These are phyloP conservation scores for Neolamprologus fasciatus DNA, from an alignment of 2,113 vertebrate species.

Conservation along the genomic window DNA sequence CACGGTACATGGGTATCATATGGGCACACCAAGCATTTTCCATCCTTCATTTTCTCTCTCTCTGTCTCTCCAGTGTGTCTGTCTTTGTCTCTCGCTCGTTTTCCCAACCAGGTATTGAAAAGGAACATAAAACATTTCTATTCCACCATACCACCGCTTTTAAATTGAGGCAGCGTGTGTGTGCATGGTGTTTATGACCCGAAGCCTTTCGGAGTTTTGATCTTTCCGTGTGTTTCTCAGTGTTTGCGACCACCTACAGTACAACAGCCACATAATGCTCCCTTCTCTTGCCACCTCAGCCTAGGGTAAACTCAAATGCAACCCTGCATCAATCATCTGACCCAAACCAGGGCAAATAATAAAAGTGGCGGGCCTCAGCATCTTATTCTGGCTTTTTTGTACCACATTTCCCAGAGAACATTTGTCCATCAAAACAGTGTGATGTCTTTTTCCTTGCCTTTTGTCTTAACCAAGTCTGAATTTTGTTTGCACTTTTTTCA, in stretches of 20 bases:
- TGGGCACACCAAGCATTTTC: conserved; percentile 30
- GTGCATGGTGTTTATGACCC: conserved; percentile 45
- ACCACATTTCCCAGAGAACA: background rate
- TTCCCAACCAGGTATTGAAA: conserved; percentile 55
- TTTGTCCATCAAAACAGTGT: conserved; percentile 24
- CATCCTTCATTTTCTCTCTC: background rate
- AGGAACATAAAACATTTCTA: conserved; percentile 57
- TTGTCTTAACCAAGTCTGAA: background rate
- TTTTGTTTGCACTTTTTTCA: background rate
- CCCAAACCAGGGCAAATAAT: conserved; percentile 33
- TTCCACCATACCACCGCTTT: conserved; percentile 41
- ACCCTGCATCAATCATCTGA: background rate
- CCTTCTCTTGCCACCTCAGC: background rate
- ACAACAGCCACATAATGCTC: background rate
- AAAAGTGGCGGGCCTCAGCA: background rate
- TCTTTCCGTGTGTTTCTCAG: conserved; percentile 10
- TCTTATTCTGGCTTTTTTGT: background rate
- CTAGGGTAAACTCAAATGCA: background rate
- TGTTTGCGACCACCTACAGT: conserved; percentile 60
- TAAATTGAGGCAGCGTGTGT: conserved; percentile 1
- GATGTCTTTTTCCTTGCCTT: background rate
- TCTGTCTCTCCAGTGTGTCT: background rate
- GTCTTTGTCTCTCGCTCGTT: conserved; percentile 9
- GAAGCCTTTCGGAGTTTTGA: conserved; percentile 18
- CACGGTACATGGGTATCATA: conserved; percentile 44